These are phyloP conservation scores for Aporrectodea caliginosa DNA, from an alignment of 1,140 invertebrate species.

Conservation along the genomic window DNA sequence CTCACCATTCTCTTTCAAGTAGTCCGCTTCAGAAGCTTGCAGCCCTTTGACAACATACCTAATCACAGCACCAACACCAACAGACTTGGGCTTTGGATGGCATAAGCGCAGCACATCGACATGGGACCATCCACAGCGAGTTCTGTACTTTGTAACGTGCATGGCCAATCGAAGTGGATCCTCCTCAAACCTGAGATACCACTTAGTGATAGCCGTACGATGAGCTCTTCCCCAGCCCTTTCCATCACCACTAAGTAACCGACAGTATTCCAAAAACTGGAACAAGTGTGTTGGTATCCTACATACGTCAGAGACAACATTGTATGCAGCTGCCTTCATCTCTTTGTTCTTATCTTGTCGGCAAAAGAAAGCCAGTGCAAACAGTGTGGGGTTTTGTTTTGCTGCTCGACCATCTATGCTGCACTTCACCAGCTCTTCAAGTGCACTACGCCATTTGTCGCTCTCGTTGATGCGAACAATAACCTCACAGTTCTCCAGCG, in stretches of 20 bases:
- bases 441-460: conserved; percentile 39
- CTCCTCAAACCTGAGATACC: conserved; percentile 58
- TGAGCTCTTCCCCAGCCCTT: conserved; percentile 64
- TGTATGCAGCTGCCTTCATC: conserved; percentile 42
- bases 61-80: conserved; percentile 36
- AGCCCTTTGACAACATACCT: conserved; percentile 44
- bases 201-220: conserved; percentile 61
- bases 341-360: conserved; percentile 37
- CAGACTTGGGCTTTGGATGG: conserved; percentile 58
- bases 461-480: conserved; percentile 40
- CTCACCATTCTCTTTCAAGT: conserved; percentile 38
- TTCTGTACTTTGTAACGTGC: conserved; percentile 63
- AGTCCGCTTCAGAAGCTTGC: conserved; percentile 56
- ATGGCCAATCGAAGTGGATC: conserved; percentile 62
- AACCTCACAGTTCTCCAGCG: conserved; percentile 37
- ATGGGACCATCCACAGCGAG: conserved; percentile 66
- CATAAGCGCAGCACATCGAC: conserved; percentile 66
- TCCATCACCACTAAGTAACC: conserved; percentile 24
- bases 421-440: conserved; percentile 40
- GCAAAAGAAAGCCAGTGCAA: conserved; percentile 51
- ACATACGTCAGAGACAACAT: conserved; percentile 43
- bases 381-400: conserved; percentile 47
- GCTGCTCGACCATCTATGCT: conserved; percentile 48
- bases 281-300: conserved; percentile 56
- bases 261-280: conserved; percentile 46